phyloP scores from a whole-genome alignment of 1,140 invertebrate genomes.

The Caenorhabditis brenneri region DNA sequence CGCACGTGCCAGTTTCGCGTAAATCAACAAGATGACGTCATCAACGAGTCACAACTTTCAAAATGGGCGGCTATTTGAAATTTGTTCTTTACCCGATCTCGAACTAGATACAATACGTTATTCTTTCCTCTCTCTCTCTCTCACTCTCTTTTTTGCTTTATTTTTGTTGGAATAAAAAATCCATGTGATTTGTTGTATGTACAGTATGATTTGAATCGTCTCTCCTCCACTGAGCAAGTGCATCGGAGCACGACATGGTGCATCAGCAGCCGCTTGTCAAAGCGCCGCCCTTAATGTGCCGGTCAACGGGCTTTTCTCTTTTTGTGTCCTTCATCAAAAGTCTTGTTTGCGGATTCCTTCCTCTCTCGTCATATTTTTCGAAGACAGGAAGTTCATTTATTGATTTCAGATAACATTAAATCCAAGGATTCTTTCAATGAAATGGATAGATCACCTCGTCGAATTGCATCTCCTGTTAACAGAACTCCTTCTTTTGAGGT shows the following conservation, averaged over 20 bases:
- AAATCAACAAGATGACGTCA: constrained; percentile 31
- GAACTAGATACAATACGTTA: constrained; percentile 17
- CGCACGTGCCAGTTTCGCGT: constrained; percentile 30
- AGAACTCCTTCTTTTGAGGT: constrained; percentile 34
- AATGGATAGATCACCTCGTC: constrained; percentile 18
- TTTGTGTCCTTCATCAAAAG: constrained; percentile 13
- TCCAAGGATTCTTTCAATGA: neutral
- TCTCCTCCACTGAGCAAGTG: neutral
- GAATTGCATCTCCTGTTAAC: constrained; percentile 10
- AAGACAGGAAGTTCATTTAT: neutral
- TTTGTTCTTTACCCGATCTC: constrained; percentile 10
- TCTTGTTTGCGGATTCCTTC: constrained; percentile 23
- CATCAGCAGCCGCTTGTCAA: constrained; percentile 30
- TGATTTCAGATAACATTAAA: neutral
- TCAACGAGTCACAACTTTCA: constrained; percentile 39
- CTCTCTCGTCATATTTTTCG: neutral
- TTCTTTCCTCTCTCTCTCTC: neutral
- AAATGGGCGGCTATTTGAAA: constrained; percentile 42
- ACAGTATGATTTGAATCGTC: neutral
- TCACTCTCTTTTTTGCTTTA: neutral
- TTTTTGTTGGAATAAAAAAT: neutral
- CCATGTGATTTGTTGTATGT: constrained; percentile 34
- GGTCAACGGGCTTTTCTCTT: constrained; percentile 14
- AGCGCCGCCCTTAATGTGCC: neutral
- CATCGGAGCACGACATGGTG: constrained; percentile 24